Base-by-base conservation (phyloP, 2,888 invertebrate genomes). In the Lasioglossum morio region DNA sequence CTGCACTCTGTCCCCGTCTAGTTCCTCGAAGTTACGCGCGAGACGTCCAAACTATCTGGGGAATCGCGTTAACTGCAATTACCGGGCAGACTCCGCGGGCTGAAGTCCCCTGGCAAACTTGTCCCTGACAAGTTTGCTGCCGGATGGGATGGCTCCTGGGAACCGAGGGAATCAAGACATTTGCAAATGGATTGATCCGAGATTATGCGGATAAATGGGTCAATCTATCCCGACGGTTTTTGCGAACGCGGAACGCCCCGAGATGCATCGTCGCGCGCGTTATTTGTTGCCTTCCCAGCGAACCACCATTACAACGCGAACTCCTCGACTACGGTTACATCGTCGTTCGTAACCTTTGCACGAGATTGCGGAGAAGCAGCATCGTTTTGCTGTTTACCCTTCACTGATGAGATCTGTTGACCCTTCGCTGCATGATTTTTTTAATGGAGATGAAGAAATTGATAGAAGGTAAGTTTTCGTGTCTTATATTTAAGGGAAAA, bases 11-110 rank as follows among this genome's bases (percentile, higher is more conserved):
- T 66, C 34, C 34, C 30, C 16, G 14, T 30, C 34, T 30, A 30
- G 72, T 69, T 70, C 74, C 69, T 27, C 57, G 72, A 87, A 89
- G 84, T 90, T 89, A 79, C 78, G 60, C 72, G 69, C 60, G 82
- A 82, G 89, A 88, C 76, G 77, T 78, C 57, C 85, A 77, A 87
- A 84, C 86, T 80, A 69, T 77, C 75, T 72, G 63, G 74, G 75
- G 84, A 87, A 90, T 89, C 79, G 80, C 85, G 89, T 89, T 90
- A 82, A 70, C 85, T 84, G 81, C 85, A 90, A 90, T 90, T 90
- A 89, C 83, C 48, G 69, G 66, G 89, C 66, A 81, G 84, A 81
- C 53, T 53, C 80, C 60, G 63, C 57, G 82, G 57, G 78, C 70
- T 60, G n/a, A 5, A 48, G 80, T 76, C 84, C 85, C 76, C 74